Conservation (phyloP, 2,113 vertebrate genomes). For the Dunckerocampus dactyliophorus region DNA sequence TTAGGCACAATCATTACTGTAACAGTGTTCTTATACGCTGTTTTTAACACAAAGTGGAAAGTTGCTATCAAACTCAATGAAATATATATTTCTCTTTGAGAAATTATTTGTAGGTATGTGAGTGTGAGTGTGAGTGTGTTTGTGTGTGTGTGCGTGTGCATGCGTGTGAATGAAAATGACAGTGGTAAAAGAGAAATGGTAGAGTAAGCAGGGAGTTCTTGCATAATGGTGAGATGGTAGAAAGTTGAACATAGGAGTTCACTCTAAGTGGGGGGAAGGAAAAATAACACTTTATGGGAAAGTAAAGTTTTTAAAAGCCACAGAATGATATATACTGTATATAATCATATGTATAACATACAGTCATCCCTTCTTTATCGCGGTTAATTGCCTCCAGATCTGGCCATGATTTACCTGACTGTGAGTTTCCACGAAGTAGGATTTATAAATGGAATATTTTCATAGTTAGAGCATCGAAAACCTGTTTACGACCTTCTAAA, state of each 20-base stretch:
- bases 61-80: slow-evolving; percentile 41
- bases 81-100: slow-evolving; percentile 14
- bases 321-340: too few species aligned
- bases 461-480: too few species aligned
- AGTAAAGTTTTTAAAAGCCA: neutral
- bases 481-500: too few species aligned
- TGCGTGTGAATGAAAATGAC: slow-evolving; percentile 1
- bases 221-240: neutral
- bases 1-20: slow-evolving; percentile 26
- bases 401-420: too few species aligned
- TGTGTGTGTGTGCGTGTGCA: neutral
- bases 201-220: neutral
- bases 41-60: slow-evolving; percentile 43
- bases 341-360: too few species aligned
- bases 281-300: neutral
- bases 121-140: neutral
- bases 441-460: too few species aligned
- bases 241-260: neutral
- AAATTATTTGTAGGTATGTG: slow-evolving; percentile 2
- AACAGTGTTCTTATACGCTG: slow-evolving; percentile 33
- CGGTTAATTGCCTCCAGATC: too few species aligned
- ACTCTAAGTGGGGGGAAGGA: neutral
- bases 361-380: too few species aligned
- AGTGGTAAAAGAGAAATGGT: neutral
- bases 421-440: too few species aligned